These are phyloP conservation scores for Aphelocoma coerulescens DNA, from an alignment of 2,113 vertebrate genomes.

Conservation along the genomic window DNA sequence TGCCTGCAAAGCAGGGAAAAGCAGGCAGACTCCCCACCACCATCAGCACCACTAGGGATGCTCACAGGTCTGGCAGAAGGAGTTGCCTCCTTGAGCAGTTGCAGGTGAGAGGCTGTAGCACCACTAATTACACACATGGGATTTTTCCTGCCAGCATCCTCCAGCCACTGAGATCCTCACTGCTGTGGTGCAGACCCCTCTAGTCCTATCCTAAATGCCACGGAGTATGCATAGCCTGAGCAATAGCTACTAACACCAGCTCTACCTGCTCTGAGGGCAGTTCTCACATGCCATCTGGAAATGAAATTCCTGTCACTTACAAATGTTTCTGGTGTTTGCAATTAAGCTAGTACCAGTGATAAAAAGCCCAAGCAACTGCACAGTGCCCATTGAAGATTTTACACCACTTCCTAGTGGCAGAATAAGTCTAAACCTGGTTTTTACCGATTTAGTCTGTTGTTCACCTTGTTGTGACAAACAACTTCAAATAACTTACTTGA, in stretches of 20 bases:
- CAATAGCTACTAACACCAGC: background rate
- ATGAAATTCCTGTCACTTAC: background rate
- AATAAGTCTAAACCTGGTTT: background rate
- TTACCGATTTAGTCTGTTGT: background rate
- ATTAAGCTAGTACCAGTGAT: background rate
- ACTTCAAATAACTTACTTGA: background rate
- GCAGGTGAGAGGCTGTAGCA: background rate
- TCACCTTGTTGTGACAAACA: background rate
- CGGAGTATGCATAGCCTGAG: background rate
- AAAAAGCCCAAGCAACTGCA: background rate
- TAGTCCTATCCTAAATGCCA: background rate
- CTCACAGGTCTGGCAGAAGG: background rate
- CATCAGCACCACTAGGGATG: background rate
- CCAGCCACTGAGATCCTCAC: background rate
- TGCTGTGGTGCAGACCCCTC: background rate
- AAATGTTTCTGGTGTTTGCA: background rate
- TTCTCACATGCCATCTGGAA: background rate
- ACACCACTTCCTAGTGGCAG: background rate
- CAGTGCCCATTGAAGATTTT: background rate
- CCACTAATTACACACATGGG: background rate
- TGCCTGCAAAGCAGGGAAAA: background rate
- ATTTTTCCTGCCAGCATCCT: background rate
- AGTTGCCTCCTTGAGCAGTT: background rate
- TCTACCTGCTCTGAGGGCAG: background rate
- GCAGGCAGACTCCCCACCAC: background rate